Base-by-base conservation (phyloP, 2,113 vertebrate species). In the Pelobates fuscus region DNA sequence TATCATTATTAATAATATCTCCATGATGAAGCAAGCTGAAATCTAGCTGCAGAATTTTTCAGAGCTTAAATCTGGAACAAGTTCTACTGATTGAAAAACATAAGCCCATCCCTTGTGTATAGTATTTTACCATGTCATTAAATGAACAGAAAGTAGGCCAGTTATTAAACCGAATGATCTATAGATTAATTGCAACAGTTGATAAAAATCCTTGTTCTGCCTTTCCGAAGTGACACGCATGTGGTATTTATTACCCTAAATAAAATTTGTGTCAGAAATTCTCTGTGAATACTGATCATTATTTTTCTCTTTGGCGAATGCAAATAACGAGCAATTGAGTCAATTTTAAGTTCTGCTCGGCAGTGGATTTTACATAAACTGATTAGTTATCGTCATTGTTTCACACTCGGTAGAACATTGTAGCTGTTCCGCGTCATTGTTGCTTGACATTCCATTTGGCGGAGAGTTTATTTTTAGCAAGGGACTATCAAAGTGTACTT, bases 391-490 rank as follows among this genome's bases (percentile, higher is more conserved):
- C 24, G 78, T 30, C 79, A 23, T 77, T 71, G 43, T 78, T 78
- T 70, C 62, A 63, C 60, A 30, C 80, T 80, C 77, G 77, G 32
- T 83, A 70, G 80, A 66, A 69, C 5, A 29, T 74, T 12, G 60
- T 67, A 82, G 83, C 81, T 89, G 88, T 84, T 89, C 85, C 8
- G 0, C 80, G 83, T 88, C 88, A 85, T 88, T 88, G 91, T 93
- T 91, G 87, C 89, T 80, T 84, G 88, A 86, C 95, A 93, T 96
- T 95, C 92, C 91, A 78, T 83, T 88, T 80, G 80, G 77, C 88
- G 74, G 72, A 77, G 67, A 7, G 69, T 83, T 91, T 99, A 97
- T 97, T 96, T 98, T 96, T 98, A 98, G 95, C 83, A 70, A 80
- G 76, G 82, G 81, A 80, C 80, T 85, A 87, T 91, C 89, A 89